Evolutionary conservation across 2,888 invertebrate genomes (phyloP), one percentile per base, ranked within the genome.

Genomic region (Taphrorychus bicolor): DNA sequence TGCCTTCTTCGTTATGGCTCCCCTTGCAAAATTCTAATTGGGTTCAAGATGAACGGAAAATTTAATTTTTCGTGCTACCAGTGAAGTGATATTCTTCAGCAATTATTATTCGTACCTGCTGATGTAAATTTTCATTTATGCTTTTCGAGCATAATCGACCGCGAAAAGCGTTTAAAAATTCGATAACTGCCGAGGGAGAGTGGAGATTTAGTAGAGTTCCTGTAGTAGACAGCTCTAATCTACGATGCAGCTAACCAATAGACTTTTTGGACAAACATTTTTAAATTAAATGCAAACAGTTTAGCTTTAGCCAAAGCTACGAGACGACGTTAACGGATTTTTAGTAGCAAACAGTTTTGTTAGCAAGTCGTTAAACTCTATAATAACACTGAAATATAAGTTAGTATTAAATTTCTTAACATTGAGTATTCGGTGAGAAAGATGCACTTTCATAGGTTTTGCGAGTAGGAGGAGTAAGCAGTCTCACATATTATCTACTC

Each of bases 11-110:
- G 22, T 64, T 64, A 62, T 45, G 32, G 58, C 57, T 65, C 64
- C 57, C 71, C 70, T 71, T 67, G 71, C 69, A 66, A 68, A 72
- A 71, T 75, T 73, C 66, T 60, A 71, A 73, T 70, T 69, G 68
- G 72, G 18, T 45, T 17, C 45, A 68, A 49, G 52, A 54, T 32
- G 49, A 66, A 59, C 22, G 32, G 32, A 41, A 66, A 63, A 58
- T 63, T 53, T 42, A 22, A 51, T 52, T 16, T 54, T 54, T 54
- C 14, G 14, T 23, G 24, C 14, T 54, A 7, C 54, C n/a, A 32
- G 54, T 5, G 23, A 54, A 32, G 54, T 14, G 54, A 54, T 32
- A 32, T 54, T 54, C 32, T 23, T 54, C 9, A 52, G 18, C 32
- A 32, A 32, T 32, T 32, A 32, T 32, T n/a, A n/a, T n/a, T n/a